Conservation (phyloP, 2,797 vertebrate species). For the Myotis pilosus region DNA sequence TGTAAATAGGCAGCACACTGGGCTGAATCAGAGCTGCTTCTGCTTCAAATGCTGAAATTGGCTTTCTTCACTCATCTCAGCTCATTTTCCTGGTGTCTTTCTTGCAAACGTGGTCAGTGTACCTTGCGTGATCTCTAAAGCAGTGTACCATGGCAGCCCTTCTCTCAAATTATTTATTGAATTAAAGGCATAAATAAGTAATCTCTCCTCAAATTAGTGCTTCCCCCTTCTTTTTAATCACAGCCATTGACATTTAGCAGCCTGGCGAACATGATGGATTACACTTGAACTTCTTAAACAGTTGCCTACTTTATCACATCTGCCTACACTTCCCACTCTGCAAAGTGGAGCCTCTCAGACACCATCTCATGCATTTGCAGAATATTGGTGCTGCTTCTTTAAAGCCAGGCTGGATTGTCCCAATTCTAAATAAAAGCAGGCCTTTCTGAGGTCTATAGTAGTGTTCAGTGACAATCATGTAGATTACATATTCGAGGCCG, state of each 20-base stretch:
- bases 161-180: background rate
- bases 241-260: conserved; percentile 6
- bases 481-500: background rate
- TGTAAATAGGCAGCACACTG: background rate
- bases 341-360: background rate
- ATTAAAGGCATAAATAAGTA: conserved; percentile 29
- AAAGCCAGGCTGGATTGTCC: conserved; percentile 1
- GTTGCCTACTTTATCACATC: background rate
- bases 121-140: background rate
- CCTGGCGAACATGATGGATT: background rate
- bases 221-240: background rate
- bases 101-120: background rate
- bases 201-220: background rate
- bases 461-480: background rate
- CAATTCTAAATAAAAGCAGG: background rate
- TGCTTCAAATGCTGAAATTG: background rate
- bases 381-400: background rate
- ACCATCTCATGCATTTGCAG: background rate
- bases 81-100: background rate
- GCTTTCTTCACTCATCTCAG: background rate
- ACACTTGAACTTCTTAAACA: background rate
- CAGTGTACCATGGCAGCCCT: background rate
- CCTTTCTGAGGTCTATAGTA: background rate
- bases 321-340: background rate
- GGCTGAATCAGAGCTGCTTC: background rate